Conservation (phyloP, 2,113 vertebrate species). For the Asarcornis scutulata region DNA sequence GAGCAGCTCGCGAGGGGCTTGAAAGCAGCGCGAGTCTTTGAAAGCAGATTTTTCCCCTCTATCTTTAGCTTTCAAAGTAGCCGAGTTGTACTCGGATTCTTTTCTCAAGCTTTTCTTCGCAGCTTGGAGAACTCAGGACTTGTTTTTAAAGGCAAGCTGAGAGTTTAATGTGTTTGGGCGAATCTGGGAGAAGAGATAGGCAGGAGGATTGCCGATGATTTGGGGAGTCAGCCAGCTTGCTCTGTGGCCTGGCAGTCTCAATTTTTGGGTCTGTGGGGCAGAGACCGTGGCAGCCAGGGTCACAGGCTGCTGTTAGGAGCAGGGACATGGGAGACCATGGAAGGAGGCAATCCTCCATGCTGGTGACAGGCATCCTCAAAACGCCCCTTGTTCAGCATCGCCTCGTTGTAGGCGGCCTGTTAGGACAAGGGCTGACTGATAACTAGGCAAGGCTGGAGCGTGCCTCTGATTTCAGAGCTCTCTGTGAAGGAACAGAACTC, state of each 20-base stretch:
- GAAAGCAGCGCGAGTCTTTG: background rate
- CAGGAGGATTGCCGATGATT: background rate
- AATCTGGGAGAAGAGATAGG: background rate
- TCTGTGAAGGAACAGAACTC: background rate
- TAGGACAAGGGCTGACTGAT: background rate
- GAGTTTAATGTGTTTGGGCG: background rate
- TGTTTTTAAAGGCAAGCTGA: slow-evolving; percentile 29
- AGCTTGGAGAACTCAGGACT: background rate
- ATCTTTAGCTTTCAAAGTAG: background rate
- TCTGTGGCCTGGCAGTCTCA: background rate
- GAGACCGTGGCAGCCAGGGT: fast-evolving
- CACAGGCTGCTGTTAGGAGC: background rate
- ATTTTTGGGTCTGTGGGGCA: background rate
- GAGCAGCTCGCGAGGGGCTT: background rate
- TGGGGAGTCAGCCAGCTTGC: background rate
- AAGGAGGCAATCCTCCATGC: background rate
- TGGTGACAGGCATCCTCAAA: background rate
- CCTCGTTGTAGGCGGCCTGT: background rate
- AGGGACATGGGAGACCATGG: background rate
- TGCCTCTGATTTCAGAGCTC: background rate
- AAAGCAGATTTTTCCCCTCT: background rate
- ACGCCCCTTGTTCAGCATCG: background rate
- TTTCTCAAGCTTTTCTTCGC: slow-evolving; percentile 29
- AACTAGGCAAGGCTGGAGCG: background rate
- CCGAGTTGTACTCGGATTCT: slow-evolving; percentile 11